phyloP scores from a whole-genome alignment of 2,797 vertebrate species.

The Thalassophryne amazonica region DNA sequence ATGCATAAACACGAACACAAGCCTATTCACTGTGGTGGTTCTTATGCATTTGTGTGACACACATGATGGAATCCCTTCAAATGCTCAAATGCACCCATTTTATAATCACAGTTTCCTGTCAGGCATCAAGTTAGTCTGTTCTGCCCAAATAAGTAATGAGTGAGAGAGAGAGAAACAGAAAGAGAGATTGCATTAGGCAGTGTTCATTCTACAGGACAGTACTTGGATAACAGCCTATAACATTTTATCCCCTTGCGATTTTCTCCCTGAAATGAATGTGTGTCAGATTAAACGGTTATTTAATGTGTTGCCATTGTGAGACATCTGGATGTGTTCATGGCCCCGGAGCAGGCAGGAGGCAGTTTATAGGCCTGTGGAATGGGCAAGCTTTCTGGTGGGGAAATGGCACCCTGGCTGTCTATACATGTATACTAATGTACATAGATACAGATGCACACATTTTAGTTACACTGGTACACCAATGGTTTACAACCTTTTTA shows the following conservation, averaged over 20 bases:
- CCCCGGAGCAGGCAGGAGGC: constrained; percentile 73
- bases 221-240: constrained; percentile 74
- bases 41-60: constrained; percentile 6
- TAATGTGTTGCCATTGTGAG: constrained; percentile 79
- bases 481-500: no score
- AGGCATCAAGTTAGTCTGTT: constrained; percentile 53
- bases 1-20: constrained; percentile 10
- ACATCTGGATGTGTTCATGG: constrained; percentile 78
- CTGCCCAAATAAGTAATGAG: constrained; percentile 34
- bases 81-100: constrained; percentile 13
- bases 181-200: constrained; percentile 37
- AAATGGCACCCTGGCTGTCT: constrained; percentile 56
- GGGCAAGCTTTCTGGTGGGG: constrained; percentile 56
- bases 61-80: constrained; percentile 15
- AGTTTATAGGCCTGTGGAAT: constrained; percentile 68
- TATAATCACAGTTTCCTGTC: constrained; percentile 42
- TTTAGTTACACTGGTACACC: no score
- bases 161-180: constrained; percentile 9
- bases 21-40: neutral
- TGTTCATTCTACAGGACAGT: constrained; percentile 56
- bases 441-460: constrained; percentile 10
- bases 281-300: constrained; percentile 81
- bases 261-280: constrained; percentile 70
- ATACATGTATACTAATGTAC: constrained; percentile 27
- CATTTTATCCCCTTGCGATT: constrained; percentile 75